Evolutionary conservation across 2,797 vertebrate species (phyloP).

Genomic region (Brachymystax lenok): DNA sequence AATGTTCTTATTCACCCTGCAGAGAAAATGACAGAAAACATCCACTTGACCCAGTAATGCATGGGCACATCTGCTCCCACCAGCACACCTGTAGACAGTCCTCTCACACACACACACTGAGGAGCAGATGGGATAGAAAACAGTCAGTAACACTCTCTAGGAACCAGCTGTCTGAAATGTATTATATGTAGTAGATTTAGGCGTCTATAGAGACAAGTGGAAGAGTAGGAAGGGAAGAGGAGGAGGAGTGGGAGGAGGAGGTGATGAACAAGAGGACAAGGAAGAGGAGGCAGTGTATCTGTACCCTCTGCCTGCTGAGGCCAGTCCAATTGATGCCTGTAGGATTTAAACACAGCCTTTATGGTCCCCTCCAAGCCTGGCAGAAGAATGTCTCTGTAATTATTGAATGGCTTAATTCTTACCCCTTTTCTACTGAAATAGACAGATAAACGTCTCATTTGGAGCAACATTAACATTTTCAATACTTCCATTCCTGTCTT

Average conservation of each 20-base stretch:
- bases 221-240: too few species aligned
- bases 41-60: constrained; percentile 45
- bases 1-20: constrained; percentile 22
- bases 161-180: too few species aligned
- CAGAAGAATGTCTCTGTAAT: constrained; percentile 31
- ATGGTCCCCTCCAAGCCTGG: constrained; percentile 40
- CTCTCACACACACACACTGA: constrained; percentile 25
- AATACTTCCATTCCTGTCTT: constrained; percentile 15
- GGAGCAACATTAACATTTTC: constrained; percentile 30
- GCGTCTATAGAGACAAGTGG: too few species aligned
- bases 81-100: constrained; percentile 36
- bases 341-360: constrained; percentile 39
- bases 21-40: constrained; percentile 42
- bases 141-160: constrained; percentile 11
- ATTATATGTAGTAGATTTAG: too few species aligned
- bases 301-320: constrained; percentile 12
- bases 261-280: too few species aligned
- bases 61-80: constrained; percentile 47
- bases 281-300: background rate
- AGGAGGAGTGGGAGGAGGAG: background rate
- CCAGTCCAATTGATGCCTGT: constrained; percentile 12
- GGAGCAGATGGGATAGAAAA: constrained; percentile 39
- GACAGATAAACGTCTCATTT: constrained; percentile 26
- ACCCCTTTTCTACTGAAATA: constrained; percentile 45
- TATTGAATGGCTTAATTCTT: constrained; percentile 45